Conservation (phyloP, 92 coral and sea anemone species). For the Scolanthus callimorphus region DNA sequence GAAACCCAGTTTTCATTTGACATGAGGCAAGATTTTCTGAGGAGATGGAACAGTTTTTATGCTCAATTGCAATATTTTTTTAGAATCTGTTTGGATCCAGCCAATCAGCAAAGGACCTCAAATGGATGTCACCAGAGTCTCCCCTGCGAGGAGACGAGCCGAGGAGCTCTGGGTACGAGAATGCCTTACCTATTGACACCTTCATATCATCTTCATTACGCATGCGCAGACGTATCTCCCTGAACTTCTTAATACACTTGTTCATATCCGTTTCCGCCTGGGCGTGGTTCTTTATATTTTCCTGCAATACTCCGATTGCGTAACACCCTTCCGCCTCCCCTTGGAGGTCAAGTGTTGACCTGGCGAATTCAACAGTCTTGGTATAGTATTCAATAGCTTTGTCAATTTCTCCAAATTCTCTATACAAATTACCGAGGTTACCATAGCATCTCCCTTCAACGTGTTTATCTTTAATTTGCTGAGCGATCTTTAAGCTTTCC, state of each 20-base stretch:
- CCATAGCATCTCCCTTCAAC: background rate
- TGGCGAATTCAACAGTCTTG: background rate
- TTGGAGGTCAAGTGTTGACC: background rate
- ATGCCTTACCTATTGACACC: conserved; percentile 15
- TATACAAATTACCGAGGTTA: background rate
- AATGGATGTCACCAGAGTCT: too few species aligned
- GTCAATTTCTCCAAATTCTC: background rate
- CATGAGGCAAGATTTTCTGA: too few species aligned
- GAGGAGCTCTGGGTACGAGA: too few species aligned
- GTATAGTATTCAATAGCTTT: conserved; percentile 2
- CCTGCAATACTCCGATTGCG: background rate
- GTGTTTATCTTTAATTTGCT: background rate
- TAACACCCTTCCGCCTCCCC: background rate
- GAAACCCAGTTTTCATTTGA: too few species aligned
- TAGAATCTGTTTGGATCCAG: too few species aligned
- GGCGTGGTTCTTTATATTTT: background rate
- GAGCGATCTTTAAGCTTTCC: background rate
- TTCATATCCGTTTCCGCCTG: conserved; percentile 9
- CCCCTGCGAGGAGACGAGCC: too few species aligned
- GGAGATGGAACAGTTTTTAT: too few species aligned
- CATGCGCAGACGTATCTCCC: conserved; percentile 8
- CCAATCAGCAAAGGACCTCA: too few species aligned
- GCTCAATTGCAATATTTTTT: too few species aligned
- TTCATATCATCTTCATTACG: conserved; percentile 15
- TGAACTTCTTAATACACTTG: conserved; percentile 15